Conservation (phyloP, 2,888 invertebrate genomes). For the Muschampia plurimacula region DNA sequence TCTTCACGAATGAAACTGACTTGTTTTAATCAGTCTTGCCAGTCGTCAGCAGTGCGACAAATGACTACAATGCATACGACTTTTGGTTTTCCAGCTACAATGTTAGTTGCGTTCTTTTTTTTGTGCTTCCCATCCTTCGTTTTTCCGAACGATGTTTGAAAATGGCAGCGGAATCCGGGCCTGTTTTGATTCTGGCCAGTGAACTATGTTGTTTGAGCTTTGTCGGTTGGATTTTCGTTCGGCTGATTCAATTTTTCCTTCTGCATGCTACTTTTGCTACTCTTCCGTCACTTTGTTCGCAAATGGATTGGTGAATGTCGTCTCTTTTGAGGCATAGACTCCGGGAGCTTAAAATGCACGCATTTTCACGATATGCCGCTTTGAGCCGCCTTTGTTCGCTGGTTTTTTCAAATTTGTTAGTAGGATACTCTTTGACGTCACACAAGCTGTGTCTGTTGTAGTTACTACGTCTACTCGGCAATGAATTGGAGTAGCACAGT, state of each 20-base stretch:
- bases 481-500: not conserved
- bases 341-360: slow-evolving; percentile 23
- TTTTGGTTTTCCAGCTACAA: slow-evolving; percentile 34
- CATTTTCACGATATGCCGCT: slow-evolving; percentile 33
- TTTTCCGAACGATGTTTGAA: slow-evolving; percentile 55
- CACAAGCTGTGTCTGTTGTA: not conserved
- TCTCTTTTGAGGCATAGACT: slow-evolving; percentile 32
- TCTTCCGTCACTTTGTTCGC: slow-evolving; percentile 37
- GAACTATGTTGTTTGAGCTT: slow-evolving; percentile 54
- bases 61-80: slow-evolving; percentile 38
- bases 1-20: no score
- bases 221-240: slow-evolving; percentile 40
- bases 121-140: slow-evolving; percentile 42
- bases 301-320: slow-evolving; percentile 38
- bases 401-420: slow-evolving; percentile 11
- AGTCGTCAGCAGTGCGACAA: slow-evolving; percentile 12
- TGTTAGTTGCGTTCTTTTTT: slow-evolving; percentile 39
- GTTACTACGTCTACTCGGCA: not conserved
- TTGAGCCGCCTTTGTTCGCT: slow-evolving; percentile 25
- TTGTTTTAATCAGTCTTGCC: not conserved
- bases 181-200: slow-evolving; percentile 65
- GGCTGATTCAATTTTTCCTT: slow-evolving; percentile 50
- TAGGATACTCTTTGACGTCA: slow-evolving; percentile 20
- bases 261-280: slow-evolving; percentile 24
- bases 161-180: slow-evolving; percentile 59